Evolutionary conservation across 2,113 vertebrate genomes (phyloP).

Genomic region (Turnix velox): DNA sequence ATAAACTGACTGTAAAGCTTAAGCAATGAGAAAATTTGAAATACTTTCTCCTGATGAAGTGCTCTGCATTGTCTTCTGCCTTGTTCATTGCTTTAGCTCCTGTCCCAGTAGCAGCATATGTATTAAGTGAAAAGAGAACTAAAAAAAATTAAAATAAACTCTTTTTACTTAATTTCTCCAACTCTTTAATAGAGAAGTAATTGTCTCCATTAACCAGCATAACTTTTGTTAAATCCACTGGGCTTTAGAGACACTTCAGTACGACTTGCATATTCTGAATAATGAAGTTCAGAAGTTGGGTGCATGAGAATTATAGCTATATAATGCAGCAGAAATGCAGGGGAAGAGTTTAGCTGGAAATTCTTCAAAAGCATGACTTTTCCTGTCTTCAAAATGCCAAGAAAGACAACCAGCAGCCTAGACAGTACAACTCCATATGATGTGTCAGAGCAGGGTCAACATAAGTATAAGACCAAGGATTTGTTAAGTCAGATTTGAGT

Average conservation of each 20-base stretch:
- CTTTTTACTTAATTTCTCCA: not conserved
- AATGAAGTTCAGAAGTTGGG: not conserved
- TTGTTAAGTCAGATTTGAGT: not conserved
- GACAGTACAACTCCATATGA: not conserved
- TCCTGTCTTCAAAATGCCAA: not conserved
- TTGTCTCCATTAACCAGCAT: slow-evolving; percentile 17
- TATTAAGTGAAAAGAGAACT: not conserved
- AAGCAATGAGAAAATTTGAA: not conserved
- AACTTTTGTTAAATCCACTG: not conserved
- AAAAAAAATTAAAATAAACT: not conserved
- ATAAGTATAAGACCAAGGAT: not conserved
- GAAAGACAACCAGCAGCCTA: not conserved
- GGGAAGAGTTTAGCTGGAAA: not conserved
- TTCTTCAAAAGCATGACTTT: not conserved
- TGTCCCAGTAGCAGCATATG: not conserved
- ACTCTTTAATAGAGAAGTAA: not conserved
- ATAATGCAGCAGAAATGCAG: not conserved
- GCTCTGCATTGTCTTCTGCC: not conserved
- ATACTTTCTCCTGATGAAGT: not conserved
- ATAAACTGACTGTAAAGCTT: not conserved
- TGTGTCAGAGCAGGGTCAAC: not conserved
- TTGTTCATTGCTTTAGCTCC: not conserved
- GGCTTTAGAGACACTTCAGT: not conserved
- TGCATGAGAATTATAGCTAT: not conserved
- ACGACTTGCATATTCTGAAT: not conserved